Percentiles rank a stretch among this genome's conserved stretches.
phyloP scores from a whole-genome alignment of 2,113 vertebrate species.

The Prionailurus viverrinus region DNA sequence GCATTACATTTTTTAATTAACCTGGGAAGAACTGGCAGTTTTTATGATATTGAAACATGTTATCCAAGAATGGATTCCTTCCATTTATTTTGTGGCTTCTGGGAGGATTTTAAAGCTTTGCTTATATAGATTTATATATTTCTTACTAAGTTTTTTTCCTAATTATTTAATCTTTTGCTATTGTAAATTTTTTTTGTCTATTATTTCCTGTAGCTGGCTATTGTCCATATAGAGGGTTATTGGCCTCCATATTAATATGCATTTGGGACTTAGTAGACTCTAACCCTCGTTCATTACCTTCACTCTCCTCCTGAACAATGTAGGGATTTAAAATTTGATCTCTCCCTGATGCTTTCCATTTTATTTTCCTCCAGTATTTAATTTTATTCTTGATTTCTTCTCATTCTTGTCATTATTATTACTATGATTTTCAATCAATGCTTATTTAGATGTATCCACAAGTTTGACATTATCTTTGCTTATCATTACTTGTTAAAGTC shows the following conservation, averaged over 20 bases:
- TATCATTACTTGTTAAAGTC: background rate
- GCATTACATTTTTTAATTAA: conserved; percentile 13
- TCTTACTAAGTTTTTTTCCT: background rate
- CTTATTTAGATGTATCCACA: background rate
- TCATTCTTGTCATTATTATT: background rate
- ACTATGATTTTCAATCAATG: background rate
- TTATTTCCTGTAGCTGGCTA: background rate
- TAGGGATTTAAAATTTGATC: background rate
- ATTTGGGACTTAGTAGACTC: background rate
- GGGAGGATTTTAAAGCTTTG: background rate
- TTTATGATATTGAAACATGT: background rate
- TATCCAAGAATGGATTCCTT: background rate
- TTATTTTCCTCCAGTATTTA: conserved; percentile 36
- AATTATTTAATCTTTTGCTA: background rate
- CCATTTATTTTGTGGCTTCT: background rate
- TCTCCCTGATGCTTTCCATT: background rate
- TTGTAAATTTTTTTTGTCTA: background rate
- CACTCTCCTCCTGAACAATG: background rate
- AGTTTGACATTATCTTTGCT: background rate
- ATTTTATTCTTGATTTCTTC: background rate
- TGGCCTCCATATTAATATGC: background rate
- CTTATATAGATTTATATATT: background rate
- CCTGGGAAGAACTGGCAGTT: background rate
- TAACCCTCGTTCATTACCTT: background rate
- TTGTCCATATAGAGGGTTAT: background rate